A percentile compares a stretch with the other conserved stretches of the same genome.
Conservation (phyloP, 1,140 invertebrate genomes). For the honey bee (Apis mellifera) region DNA sequence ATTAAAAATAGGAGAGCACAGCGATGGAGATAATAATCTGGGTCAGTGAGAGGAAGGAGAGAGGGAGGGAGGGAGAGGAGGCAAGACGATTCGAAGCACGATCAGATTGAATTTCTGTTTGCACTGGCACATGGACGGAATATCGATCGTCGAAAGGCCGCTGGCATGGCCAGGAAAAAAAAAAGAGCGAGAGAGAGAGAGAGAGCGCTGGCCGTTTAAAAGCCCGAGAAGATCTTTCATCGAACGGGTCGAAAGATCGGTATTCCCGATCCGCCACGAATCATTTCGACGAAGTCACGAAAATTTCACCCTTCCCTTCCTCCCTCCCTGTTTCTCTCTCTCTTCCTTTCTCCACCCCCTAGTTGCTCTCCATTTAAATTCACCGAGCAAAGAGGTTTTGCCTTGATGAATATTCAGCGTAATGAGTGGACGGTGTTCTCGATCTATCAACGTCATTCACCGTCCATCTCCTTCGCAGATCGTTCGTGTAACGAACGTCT, state of each 20-base stretch:
- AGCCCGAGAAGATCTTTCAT: constrained; percentile 6
- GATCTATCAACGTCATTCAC: constrained; percentile 50
- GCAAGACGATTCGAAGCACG: constrained; percentile 41
- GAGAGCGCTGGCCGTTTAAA: not conserved
- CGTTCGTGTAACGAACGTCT: constrained; percentile 34
- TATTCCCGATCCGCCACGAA: constrained; percentile 20
- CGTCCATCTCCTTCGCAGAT: constrained; percentile 27
- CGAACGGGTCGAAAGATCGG: constrained; percentile 26
- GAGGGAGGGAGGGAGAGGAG: not conserved
- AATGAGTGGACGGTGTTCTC: constrained; percentile 48
- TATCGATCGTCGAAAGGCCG: constrained; percentile 36
- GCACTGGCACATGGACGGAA: constrained; percentile 46
- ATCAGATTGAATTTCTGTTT: constrained; percentile 58
- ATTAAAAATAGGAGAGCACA: constrained; percentile 53
- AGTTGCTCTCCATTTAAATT: constrained; percentile 34
- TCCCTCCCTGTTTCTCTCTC: not conserved
- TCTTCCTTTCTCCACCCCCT: too few relatives aligned
- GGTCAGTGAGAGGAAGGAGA: constrained; percentile 22
- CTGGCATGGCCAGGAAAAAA: not conserved
- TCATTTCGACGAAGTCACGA: constrained; percentile 11
- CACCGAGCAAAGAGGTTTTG: constrained; percentile 43
- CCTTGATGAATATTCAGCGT: constrained; percentile 58
- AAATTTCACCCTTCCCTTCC: not conserved
- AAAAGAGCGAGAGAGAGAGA: not conserved
- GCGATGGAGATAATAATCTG: constrained; percentile 45